These are phyloP conservation scores for Lipophrys pholis DNA, from an alignment of 2,113 vertebrate species.

Conservation along the genomic window DNA sequence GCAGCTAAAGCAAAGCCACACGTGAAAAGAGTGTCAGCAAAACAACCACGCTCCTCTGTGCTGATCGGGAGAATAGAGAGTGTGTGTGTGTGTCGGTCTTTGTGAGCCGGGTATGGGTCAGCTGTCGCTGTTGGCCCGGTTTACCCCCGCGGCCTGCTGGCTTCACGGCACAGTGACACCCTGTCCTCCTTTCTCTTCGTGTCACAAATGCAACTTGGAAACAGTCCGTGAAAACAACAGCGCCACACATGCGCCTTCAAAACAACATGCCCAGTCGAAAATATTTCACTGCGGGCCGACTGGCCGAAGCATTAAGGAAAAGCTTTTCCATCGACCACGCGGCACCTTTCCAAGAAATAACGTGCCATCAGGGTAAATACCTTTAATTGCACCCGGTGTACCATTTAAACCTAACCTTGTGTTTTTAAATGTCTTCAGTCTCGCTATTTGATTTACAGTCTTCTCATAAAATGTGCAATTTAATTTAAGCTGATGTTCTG, in stretches of 20 bases:
- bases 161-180: constrained; percentile 55
- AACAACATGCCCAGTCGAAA: constrained; percentile 47
- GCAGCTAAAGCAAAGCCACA: constrained; percentile 20
- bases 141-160: constrained; percentile 43
- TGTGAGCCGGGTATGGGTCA: constrained; percentile 62
- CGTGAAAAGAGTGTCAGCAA: constrained; percentile 25
- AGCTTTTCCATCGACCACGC: constrained; percentile 38
- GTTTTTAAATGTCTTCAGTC: constrained; percentile 46
- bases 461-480: constrained; percentile 70
- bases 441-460: constrained; percentile 63
- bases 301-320: constrained; percentile 30
- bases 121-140: constrained; percentile 69
- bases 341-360: constrained; percentile 42
- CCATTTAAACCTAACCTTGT: constrained; percentile 61
- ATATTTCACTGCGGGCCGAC: constrained; percentile 30
- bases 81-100: constrained; percentile 43
- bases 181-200: constrained; percentile 44
- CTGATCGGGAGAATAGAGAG: background rate
- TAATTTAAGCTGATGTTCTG: constrained; percentile 70
- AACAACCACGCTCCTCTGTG: constrained; percentile 15
- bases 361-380: constrained; percentile 41
- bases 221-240: constrained; percentile 39
- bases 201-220: constrained; percentile 28
- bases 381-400: constrained; percentile 59
- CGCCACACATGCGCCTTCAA: constrained; percentile 26